phyloP scores from a whole-genome alignment of 2,888 invertebrate species.

The Daptonema setosum region DNA sequence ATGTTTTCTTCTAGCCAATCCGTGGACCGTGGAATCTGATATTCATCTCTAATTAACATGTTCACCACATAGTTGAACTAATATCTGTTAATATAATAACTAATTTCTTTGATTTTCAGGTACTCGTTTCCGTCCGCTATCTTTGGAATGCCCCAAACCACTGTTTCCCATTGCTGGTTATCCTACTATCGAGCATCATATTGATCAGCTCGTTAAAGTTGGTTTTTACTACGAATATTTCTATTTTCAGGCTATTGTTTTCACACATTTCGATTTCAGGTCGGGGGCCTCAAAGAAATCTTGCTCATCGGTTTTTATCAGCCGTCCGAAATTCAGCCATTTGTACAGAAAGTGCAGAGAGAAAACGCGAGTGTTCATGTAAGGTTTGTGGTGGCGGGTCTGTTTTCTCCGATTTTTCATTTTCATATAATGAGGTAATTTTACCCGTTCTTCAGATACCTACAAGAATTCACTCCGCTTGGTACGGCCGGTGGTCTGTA shows the following conservation, averaged over 20 bases:
- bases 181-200: conserved; percentile 86
- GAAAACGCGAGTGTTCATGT: conserved; percentile 17
- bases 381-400: too few relatives aligned
- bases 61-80: too few relatives aligned
- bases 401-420: too few relatives aligned
- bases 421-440: background rate
- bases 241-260: background rate
- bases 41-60: too few relatives aligned
- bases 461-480: conserved; percentile 72
- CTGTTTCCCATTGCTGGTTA: conserved; percentile 86
- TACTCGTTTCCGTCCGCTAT: conserved; percentile 82
- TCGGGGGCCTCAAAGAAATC: conserved; percentile 63
- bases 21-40: too few relatives aligned
- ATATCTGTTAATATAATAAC: background rate
- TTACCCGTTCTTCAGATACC: conserved; percentile 45
- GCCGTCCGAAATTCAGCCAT: conserved; percentile 56
- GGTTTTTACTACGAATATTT: background rate
- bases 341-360: conserved; percentile 46
- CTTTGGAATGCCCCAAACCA: conserved; percentile 88
- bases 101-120: conserved; percentile 39
- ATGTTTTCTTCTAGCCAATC: too few relatives aligned
- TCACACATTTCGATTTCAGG: conserved; percentile 32
- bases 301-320: conserved; percentile 81
- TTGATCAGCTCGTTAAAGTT: conserved; percentile 54
- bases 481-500: conserved; percentile 92